Percentiles rank a stretch among this genome's conserved stretches.
Conservation (phyloP, 2,113 vertebrate species). For the Gymnarchus niloticus region DNA sequence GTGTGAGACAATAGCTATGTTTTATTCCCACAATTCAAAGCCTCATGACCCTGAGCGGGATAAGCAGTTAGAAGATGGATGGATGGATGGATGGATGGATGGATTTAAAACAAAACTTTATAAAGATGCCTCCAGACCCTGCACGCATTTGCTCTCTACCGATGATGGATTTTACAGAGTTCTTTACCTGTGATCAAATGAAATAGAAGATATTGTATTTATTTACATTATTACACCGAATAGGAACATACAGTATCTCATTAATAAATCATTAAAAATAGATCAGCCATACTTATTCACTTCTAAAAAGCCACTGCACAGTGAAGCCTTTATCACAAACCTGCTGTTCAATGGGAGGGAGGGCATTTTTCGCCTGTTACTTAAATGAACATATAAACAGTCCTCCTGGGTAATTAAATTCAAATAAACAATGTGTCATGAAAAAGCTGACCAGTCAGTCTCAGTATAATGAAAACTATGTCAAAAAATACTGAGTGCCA, state of each 20-base stretch:
- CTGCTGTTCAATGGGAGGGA: neutral
- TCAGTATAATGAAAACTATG: neutral
- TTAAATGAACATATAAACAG: slow-evolving; percentile 7
- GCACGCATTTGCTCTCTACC: neutral
- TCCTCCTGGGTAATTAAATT: neutral
- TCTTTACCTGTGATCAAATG: neutral
- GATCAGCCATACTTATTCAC: neutral
- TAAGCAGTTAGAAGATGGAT: neutral
- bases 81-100: neutral
- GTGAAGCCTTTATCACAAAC: neutral
- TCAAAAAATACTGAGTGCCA: neutral
- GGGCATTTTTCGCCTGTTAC: neutral
- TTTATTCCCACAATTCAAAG: neutral
- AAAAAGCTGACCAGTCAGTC: neutral
- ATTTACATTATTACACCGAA: neutral
- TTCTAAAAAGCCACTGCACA: slow-evolving; percentile 13
- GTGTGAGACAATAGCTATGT: neutral
- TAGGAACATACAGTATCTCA: neutral
- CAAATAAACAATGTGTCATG: slow-evolving; percentile 11
- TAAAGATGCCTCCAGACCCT: neutral
- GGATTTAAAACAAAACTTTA: neutral
- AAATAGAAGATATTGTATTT: neutral
- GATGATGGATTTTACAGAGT: neutral
- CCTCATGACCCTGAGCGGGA: neutral
- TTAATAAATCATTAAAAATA: slow-evolving; percentile 18